Percentiles rank a stretch among this genome's conserved stretches.
phyloP scores from a whole-genome alignment of 1,140 invertebrate genomes.

The Formica selysi region DNA sequence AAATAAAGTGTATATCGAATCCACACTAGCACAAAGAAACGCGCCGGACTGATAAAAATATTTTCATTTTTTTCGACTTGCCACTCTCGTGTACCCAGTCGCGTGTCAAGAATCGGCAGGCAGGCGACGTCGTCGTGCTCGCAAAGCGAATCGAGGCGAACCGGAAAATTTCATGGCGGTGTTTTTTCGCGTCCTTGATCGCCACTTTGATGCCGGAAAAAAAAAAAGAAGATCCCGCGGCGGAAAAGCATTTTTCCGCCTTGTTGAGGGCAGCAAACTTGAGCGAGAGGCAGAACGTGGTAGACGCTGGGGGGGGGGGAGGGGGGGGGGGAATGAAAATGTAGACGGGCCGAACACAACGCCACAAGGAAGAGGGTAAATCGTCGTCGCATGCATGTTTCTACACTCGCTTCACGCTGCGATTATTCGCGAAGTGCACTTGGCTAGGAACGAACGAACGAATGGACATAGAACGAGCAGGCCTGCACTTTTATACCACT shows the following conservation, averaged over 20 bases:
- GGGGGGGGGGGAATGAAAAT: background rate
- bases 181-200: conserved; percentile 54
- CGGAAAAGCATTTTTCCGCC: conserved; percentile 61
- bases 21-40: no score
- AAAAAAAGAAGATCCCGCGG: conserved; percentile 55
- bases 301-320: background rate
- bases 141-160: conserved; percentile 41
- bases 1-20: background rate
- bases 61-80: conserved; percentile 13
- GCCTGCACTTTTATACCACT: conserved; percentile 42
- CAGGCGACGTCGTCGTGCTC: background rate
- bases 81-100: background rate
- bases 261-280: conserved; percentile 51
- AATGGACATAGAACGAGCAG: conserved; percentile 59
- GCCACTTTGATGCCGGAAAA: conserved; percentile 17
- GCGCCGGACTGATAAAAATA: background rate
- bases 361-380: background rate
- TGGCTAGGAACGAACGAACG: conserved; percentile 52
- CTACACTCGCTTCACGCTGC: conserved; percentile 69
- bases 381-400: conserved; percentile 54
- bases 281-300: background rate
- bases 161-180: conserved; percentile 59
- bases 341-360: background rate
- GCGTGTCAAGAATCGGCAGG: conserved; percentile 17
- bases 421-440: conserved; percentile 68